These are phyloP conservation scores for Neodontobutis hainanensis DNA, from an alignment of 2,113 vertebrate species.

Conservation along the genomic window DNA sequence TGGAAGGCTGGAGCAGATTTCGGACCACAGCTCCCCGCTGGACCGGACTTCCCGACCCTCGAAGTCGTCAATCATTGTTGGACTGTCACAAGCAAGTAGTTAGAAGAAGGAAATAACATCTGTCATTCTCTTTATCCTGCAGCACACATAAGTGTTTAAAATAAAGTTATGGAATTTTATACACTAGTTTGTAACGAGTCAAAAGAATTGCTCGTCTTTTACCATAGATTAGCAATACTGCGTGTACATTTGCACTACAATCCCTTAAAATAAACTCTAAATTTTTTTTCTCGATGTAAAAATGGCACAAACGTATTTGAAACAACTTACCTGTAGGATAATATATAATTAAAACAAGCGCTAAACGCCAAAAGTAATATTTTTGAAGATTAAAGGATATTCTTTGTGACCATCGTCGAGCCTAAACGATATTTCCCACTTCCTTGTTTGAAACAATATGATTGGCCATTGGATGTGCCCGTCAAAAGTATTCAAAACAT, in stretches of 20 bases:
- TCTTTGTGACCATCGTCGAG: constrained; percentile 26
- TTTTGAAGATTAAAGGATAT: background rate
- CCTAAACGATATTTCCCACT: background rate
- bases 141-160: no score
- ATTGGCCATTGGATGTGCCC: constrained; percentile 55
- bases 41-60: constrained; percentile 75
- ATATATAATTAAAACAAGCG: background rate
- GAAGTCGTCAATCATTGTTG: constrained; percentile 84
- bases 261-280: no score
- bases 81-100: background rate
- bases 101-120: no score
- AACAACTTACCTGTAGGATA: background rate
- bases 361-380: background rate
- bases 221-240: background rate
- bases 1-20: constrained; percentile 88
- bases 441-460: constrained; percentile 29
- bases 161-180: no score
- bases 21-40: constrained; percentile 89
- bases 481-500: constrained; percentile 23
- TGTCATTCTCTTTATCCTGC: no score
- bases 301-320: background rate
- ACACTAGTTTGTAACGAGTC: no score
- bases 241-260: no score
- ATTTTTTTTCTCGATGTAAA: no score
- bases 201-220: no score